Conservation (phyloP, 1,140 invertebrate genomes). For the Trichogramma pretiosum region DNA sequence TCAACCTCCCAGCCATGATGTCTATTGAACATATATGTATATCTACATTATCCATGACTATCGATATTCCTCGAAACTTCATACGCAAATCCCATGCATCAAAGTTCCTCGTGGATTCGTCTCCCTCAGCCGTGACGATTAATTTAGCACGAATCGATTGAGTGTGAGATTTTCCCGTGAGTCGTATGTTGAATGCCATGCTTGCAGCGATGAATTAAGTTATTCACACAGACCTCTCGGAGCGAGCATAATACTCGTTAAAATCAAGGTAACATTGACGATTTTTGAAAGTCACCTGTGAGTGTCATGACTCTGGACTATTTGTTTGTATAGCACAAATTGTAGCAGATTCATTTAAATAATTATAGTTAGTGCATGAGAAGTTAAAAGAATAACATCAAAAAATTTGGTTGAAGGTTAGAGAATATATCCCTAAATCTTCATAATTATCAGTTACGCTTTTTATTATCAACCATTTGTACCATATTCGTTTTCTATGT, state of each 20-base stretch:
- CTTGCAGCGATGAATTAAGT: conserved; percentile 1
- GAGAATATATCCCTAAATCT: too few species aligned
- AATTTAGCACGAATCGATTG: conserved; percentile 10
- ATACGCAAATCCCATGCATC: not conserved
- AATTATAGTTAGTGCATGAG: too few species aligned
- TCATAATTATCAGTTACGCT: too few species aligned
- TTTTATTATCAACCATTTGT: too few species aligned
- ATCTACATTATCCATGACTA: not conserved
- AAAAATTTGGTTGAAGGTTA: too few species aligned
- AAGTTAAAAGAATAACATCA: too few species aligned
- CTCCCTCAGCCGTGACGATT: not conserved
- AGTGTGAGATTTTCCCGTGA: not conserved
- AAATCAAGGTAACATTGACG: not conserved
- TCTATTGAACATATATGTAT: too few species aligned
- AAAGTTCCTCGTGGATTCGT: not conserved
- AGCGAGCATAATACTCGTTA: not conserved
- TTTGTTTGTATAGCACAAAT: too few species aligned
- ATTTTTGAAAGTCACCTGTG: not conserved
- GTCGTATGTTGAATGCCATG: not conserved
- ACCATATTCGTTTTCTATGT: too few species aligned
- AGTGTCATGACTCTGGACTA: too few species aligned
- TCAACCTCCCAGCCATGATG: too few species aligned
- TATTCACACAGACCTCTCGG: not conserved
- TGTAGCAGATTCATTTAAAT: too few species aligned
- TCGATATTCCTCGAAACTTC: not conserved